Evolutionary conservation across 2,797 vertebrate species (phyloP), one percentile per base, ranked within the genome.

Genomic region (Helarctos malayanus): DNA sequence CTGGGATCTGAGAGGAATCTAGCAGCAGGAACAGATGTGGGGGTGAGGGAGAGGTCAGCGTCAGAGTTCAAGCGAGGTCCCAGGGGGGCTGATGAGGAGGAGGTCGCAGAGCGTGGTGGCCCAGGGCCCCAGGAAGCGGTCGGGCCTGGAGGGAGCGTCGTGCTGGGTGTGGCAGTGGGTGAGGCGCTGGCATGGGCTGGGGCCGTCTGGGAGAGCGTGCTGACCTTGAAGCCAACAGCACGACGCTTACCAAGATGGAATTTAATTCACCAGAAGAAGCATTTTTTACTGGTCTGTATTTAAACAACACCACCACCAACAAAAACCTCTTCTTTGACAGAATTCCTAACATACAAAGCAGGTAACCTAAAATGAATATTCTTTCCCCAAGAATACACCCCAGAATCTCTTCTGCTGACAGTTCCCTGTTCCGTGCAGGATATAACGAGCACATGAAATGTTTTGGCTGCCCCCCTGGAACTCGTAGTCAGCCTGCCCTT

Each of bases 221-320:
- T 4, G 4, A 23, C 56, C 63, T 32, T 18, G 65, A 56, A 63
- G 86, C 16, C 10, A 14, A 18, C 3, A 38, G 71, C 75, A 27
- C 69, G 23, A 2, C 56, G 0, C 45, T 63, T 63, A 21, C 25
- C 81, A 69, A 75, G 63, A 29, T 69, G 71, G 56, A 84, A 88
- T 84, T 80, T 54, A 76, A 63, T 84, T 93, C 25, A 54, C n/a
- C 63, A 49, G 71, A 80, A 56, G 89, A 88, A 23, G 65, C 57
- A 8, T 76, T 91, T 94, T 84, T 45, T 41, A 59, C 12, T 94
- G 52, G 65, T 73, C 41, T 57, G 21, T 69, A 25, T 85, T 73
- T 56, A 56, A 80, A 90, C 7, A 75, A n/a, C 47, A 84, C 35
- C 21, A 68, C 45, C 21, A 35, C 2, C 7, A 23, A 21, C 5